These are phyloP conservation scores for Pseudocheirus occidentalis DNA, from an alignment of 2,797 vertebrate species.

Conservation along the genomic window DNA sequence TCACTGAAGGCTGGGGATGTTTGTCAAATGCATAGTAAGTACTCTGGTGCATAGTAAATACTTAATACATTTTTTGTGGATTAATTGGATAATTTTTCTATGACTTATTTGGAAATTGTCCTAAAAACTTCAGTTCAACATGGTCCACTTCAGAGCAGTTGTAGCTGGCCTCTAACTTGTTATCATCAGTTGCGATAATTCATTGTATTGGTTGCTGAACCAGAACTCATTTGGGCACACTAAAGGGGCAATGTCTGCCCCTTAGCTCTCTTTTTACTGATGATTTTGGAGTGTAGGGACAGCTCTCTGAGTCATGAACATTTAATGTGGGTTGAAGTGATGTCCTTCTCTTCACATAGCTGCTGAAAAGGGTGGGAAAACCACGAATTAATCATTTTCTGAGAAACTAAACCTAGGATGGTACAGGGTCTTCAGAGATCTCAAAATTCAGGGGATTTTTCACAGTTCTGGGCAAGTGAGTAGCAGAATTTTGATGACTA, in stretches of 20 bases:
- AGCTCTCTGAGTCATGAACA: not conserved
- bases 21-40: not conserved
- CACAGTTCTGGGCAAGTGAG: not conserved
- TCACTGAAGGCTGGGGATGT: not conserved
- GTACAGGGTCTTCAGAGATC: not conserved
- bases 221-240: not conserved
- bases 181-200: not conserved
- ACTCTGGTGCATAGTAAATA: not conserved
- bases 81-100: not conserved
- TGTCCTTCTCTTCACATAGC: not conserved
- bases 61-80: not conserved
- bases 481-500: not conserved
- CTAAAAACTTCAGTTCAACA: not conserved
- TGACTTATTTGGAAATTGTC: not conserved
- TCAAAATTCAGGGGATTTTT: not conserved
- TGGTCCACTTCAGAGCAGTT: not conserved
- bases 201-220: not conserved
- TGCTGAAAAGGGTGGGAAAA: not conserved
- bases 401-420: not conserved
- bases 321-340: not conserved
- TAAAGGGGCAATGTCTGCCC: not conserved
- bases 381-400: not conserved
- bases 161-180: not conserved
- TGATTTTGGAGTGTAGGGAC: not conserved
- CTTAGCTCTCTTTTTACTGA: not conserved